Evolutionary conservation across 2,113 vertebrate genomes (phyloP), one percentile per base, ranked within the genome.

Genomic region (Epinephelus lanceolatus): DNA sequence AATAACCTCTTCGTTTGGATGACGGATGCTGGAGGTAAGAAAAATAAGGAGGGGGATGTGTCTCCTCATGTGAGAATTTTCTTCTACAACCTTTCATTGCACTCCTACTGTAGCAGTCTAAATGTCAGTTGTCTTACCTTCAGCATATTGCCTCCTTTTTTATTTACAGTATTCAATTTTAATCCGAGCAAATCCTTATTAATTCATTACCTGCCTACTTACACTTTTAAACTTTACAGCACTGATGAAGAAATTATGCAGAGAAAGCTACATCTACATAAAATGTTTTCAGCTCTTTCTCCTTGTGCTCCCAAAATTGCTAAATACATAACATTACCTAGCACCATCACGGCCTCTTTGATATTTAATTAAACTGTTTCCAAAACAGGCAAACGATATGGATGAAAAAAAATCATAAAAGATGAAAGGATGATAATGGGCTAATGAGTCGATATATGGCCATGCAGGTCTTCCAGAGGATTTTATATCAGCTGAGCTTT

Each of bases 381-480:
- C 23, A 59, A 57, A 45, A 67, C 5, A 61, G 33, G 17, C 2
- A 68, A 76, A 63, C 23, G 47, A 10, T 19, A 45, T 11, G 19
- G 2, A 51, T 33, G 23, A 55, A 45, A 30, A 59, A 23, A 51
- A 63, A 60, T 3, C 3, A 40, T 51, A 6, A 47, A 86, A 76
- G 57, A 81, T 77, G 25, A 86, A 79, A 83, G 59, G 59, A 66
- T 55, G 62, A 77, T 73, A 5, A 59, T 53, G 6, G 62, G 17
- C 25, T 63, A 18, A 73, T 63, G 1, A 67, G 12, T 23, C 25
- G 56, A n/a, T 37, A 19, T 45, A 12, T 45, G 42, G 42, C 42
- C 8, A 10, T 11, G 37, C 56, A 13, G 52, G 40, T 19, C 72
- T 66, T 72, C 49, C 40, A 1, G 1, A 10, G 14, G 27, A 56